These are phyloP conservation scores for Mystacides longicornis DNA, from an alignment of 2,888 invertebrate genomes.

Conservation along the genomic window DNA sequence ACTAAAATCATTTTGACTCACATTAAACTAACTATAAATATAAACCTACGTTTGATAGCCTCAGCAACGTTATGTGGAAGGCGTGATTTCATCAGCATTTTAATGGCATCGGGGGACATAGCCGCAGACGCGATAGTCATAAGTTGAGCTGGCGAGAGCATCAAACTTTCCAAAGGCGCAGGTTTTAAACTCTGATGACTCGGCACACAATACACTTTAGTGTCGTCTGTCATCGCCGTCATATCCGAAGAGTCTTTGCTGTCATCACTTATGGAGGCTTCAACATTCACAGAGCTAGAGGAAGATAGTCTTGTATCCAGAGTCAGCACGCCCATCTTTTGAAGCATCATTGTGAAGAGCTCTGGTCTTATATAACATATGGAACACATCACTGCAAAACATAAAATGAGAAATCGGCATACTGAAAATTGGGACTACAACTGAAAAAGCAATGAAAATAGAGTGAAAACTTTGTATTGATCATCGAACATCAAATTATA, in stretches of 20 bases:
- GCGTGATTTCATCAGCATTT: conserved; percentile 68
- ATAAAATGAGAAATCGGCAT: neutral
- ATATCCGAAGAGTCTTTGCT: conserved; percentile 30
- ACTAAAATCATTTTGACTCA: neutral
- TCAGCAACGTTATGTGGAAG: conserved; percentile 57
- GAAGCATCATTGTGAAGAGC: conserved; percentile 64
- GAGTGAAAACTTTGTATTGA: too few relatives aligned
- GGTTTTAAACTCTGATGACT: conserved; percentile 22
- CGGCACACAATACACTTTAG: conserved; percentile 41
- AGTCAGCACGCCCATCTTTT: conserved; percentile 56
- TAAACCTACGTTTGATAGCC: conserved; percentile 44
- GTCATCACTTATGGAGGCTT: conserved; percentile 53
- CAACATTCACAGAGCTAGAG: conserved; percentile 42
- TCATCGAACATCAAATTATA: too few relatives aligned
- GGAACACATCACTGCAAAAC: conserved; percentile 62
- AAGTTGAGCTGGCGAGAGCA: conserved; percentile 58
- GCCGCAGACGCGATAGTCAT: conserved; percentile 72
- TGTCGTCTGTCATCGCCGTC: conserved; percentile 64
- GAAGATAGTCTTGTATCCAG: conserved; percentile 25
- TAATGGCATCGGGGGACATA: conserved; percentile 70
- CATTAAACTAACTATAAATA: neutral
- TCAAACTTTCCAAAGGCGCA: conserved; percentile 31
- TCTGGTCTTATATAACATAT: conserved; percentile 78
- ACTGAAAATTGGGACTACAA: neutral
- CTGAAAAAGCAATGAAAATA: too few relatives aligned